A percentile compares a stretch with the other conserved stretches of the same genome.
phyloP scores from a whole-genome alignment of 1,140 invertebrate species.

The Periplaneta americana region DNA sequence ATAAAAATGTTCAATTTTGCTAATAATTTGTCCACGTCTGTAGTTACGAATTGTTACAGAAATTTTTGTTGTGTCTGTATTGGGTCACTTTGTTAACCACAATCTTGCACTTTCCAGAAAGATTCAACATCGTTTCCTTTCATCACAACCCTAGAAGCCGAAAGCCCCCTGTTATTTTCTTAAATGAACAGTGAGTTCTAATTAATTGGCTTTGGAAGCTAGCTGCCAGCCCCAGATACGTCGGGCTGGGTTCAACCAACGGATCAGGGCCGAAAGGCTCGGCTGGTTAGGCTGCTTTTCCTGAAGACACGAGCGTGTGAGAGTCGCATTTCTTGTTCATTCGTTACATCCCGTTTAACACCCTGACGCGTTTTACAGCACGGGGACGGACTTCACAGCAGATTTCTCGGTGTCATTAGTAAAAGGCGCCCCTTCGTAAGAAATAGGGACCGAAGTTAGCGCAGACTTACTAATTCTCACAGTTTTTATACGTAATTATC shows the following conservation, averaged over 20 bases:
- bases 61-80: neutral
- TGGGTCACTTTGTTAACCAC: neutral
- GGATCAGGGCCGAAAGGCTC: neutral
- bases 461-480: too few relatives aligned
- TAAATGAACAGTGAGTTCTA: conserved; percentile 12
- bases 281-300: neutral
- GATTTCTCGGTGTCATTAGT: too few relatives aligned
- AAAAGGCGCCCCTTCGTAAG: too few relatives aligned
- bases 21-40: too few relatives aligned
- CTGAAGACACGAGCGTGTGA: neutral
- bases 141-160: neutral
- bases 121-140: neutral
- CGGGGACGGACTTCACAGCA: too few relatives aligned
- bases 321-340: too few relatives aligned
- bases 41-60: too few relatives aligned
- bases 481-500: too few relatives aligned
- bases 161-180: conserved; percentile 24
- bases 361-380: too few relatives aligned
- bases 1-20: too few relatives aligned
- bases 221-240: neutral
- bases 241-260: neutral
- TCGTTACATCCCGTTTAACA: neutral
- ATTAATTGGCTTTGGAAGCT: conserved; percentile 23
- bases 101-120: neutral
- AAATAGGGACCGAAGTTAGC: too few relatives aligned